Percentiles rank a stretch among this genome's conserved stretches.
phyloP scores from a whole-genome alignment of 2,113 vertebrate genomes.

The Anas platyrhynchos region DNA sequence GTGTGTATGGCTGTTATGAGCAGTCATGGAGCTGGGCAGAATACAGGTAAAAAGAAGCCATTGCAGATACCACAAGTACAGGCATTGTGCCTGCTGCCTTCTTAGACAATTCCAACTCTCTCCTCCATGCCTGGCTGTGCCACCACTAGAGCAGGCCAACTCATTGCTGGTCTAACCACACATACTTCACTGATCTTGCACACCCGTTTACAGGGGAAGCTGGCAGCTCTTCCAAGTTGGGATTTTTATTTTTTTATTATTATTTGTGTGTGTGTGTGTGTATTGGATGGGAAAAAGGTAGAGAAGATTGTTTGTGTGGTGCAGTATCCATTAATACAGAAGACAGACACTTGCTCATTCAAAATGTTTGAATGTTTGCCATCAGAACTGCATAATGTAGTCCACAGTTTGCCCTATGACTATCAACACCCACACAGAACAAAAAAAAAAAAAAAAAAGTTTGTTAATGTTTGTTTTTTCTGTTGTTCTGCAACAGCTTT shows the following conservation, averaged over 20 bases:
- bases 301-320: background rate
- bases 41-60: background rate
- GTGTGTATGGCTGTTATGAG: background rate
- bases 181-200: background rate
- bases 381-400: background rate
- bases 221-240: background rate
- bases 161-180: background rate
- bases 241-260: background rate
- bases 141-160: background rate
- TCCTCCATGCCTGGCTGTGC: background rate
- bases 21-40: background rate
- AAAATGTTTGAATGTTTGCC: background rate
- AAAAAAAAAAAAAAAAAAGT: background rate
- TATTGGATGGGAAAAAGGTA: background rate
- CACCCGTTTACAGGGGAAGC: background rate
- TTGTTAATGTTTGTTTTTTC: too few species aligned
- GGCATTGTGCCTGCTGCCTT: background rate
- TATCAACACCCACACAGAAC: background rate
- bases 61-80: background rate
- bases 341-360: background rate
- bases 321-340: background rate
- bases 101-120: background rate
- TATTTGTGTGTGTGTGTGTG: background rate
- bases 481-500: too few species aligned
- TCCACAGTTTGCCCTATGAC: background rate